Evolutionary conservation across 1,140 invertebrate genomes (phyloP), one percentile per base, ranked within the genome.

Genomic region (Papilio glaucus): DNA sequence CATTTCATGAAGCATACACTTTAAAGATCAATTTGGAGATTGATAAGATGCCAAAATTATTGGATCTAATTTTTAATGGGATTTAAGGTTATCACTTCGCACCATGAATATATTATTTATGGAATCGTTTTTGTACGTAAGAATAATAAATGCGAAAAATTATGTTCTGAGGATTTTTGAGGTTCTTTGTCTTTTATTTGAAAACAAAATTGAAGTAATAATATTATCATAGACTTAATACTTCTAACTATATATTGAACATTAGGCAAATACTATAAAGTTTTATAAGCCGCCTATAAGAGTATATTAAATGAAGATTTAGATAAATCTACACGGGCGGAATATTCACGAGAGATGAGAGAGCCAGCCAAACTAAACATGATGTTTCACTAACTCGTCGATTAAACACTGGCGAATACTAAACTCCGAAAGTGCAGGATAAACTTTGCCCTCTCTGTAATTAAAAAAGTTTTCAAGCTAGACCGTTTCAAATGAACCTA

Each of bases 381-480:
- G 49, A 57, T 57, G 49, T 57, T 24, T 21, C 49, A 57, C 21
- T 37, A 65, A 38, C 18, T 38, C 62, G 37, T 65, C 15, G 62
- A 39, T 37, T 65, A 38, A 38, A 65, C 33, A 65, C 10, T 38
- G 37, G 62, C 37, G 62, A 65, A 65, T 62, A 33, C 60, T 62
- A 37, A 65, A 18, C 62, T 9, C 37, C 15, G 33, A 65, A 65
- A 65, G 37, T 65, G 62, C 37, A 21, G n/a, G 18, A 21, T 65
- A 38, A 65, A 65, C 62, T 65, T 41, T 39, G 62, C 15, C 33
- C 33, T 13, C 37, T 41, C 62, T 39, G 62, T 65, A 65, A 65
- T 65, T 41, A 39, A 38, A 65, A 65, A 65, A 65, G 37, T 65
- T 65, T 65, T 41, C 62, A 21, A 38, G 33, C 33, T 65, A 65